Evolutionary conservation across 2,888 invertebrate genomes (phyloP), one percentile per base, ranked within the genome.

Genomic region (Lasioglossum villosulum): DNA sequence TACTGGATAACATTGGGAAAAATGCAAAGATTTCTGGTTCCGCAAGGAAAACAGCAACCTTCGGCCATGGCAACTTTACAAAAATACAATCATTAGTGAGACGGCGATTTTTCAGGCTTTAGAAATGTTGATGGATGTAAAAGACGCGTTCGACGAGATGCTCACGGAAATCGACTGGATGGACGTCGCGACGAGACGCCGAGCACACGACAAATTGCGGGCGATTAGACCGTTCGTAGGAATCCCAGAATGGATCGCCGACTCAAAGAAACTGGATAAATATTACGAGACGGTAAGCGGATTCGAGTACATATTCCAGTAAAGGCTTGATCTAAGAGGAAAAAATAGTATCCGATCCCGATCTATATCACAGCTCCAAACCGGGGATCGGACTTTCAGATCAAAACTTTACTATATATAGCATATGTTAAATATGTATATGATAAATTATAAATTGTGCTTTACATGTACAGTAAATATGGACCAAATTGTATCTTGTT

Each of bases 191-290:
- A 98, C 98, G 3, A 96, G 97, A 85, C 95, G 95, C 71, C 96
- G 96, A 88, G 98, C 98, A 0, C 96, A 96, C 78, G 95, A 95
- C 91, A 98, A 98, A 94, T 96, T 97, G 72, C 95, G 96, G 88
- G 97, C 97, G 27, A 98, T 98, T 95, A 96, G 97, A 88, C 97
- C 97, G 93, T 97, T 97, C 93, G 97, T 98, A 75, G 98, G 98
- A 37, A 98, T 97, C 95, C 98, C 98, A 27, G 97, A 97, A 86
- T 98, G 98, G 96, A 97, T 98, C 90, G 96, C 97, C 79, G 96
- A 97, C 76, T 94, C 96, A 0, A 95, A 96, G 5, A 96, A 96
- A 89, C 95, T 98, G 63, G 97, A 98, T 93, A 96, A 96, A 37
- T 97, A 97, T 94, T 98, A 98, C 93, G 96, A 96, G 88, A 96